Percentiles rank a stretch among this genome's conserved stretches.
Evolutionary conservation across 2,888 invertebrate species (phyloP).

Genomic region (Marronus borbonicus): DNA sequence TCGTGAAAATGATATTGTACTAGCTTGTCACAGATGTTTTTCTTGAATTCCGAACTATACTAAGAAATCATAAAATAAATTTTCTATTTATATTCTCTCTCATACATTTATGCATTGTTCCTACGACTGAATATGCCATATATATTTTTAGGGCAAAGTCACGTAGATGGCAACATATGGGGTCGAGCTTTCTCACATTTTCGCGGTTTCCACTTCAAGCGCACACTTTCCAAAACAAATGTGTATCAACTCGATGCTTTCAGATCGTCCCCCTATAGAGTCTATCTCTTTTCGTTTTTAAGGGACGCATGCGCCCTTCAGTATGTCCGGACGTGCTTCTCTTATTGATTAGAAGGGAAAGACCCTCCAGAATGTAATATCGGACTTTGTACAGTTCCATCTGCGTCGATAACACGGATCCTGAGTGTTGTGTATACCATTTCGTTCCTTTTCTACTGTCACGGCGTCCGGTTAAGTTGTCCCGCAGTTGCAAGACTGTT

Average conservation of each 20-base stretch:
- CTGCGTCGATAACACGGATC: neutral
- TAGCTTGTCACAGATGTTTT: too few relatives aligned
- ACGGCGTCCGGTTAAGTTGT: neutral
- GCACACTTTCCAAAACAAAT: conserved; percentile 4
- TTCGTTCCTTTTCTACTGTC: conserved; percentile 8
- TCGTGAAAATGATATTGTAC: too few relatives aligned
- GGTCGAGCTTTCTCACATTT: neutral
- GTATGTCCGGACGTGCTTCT: neutral
- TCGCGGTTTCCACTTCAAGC: neutral
- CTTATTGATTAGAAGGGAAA: conserved; percentile 31
- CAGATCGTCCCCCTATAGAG: neutral
- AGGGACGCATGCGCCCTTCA: neutral
- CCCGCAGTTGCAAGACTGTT: neutral
- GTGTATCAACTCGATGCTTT: neutral
- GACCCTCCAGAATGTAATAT: conserved; percentile 18
- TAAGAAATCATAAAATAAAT: too few relatives aligned
- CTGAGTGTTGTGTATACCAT: neutral
- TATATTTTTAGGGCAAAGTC: neutral
- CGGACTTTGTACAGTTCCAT: neutral
- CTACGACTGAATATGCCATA: neutral
- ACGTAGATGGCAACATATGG: neutral
- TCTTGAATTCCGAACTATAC: too few relatives aligned
- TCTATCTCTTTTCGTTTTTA: neutral
- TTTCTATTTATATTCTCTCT: too few relatives aligned
- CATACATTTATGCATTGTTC: neutral